Evolutionary conservation across 2,113 vertebrate genomes (phyloP).

Genomic region (Labrus mixtus): DNA sequence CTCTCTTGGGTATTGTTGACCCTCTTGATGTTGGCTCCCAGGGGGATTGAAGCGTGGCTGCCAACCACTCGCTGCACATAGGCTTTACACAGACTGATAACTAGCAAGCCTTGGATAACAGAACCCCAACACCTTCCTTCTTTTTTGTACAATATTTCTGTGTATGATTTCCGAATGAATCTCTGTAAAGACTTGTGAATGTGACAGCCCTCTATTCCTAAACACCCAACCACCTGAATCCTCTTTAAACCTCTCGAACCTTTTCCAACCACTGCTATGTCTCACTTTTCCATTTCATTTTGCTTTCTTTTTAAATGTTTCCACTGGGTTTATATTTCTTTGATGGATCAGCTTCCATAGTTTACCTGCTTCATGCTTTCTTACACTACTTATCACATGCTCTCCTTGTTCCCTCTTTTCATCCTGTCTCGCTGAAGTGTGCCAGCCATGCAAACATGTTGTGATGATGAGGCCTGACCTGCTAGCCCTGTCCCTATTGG

Average conservation of each 20-base stretch:
- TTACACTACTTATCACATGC: not conserved
- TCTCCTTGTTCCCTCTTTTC: not conserved
- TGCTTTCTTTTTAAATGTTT: not conserved
- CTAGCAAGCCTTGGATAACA: not conserved
- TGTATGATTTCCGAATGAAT: slow-evolving; percentile 31
- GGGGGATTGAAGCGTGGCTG: slow-evolving; percentile 59
- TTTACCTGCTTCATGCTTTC: not conserved
- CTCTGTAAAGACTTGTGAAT: not conserved
- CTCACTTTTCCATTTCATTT: not conserved
- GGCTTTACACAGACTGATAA: slow-evolving; percentile 37
- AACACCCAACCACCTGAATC: not conserved
- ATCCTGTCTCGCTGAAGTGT: slow-evolving; percentile 35
- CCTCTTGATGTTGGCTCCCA: slow-evolving; percentile 56
- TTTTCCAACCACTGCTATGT: not conserved
- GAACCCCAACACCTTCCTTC: not conserved
- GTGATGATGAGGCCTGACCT: slow-evolving; percentile 78
- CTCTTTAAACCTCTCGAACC: too few species aligned
- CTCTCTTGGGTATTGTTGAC: slow-evolving; percentile 68
- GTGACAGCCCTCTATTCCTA: not conserved
- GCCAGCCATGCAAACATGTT: slow-evolving; percentile 63
- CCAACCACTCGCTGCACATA: slow-evolving; percentile 28
- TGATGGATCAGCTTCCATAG: not conserved
- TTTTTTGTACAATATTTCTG: not conserved
- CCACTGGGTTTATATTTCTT: not conserved
- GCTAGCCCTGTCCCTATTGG: slow-evolving; percentile 66